Conservation (phyloP, 1,140 invertebrate genomes). For the Dreissena polymorpha region DNA sequence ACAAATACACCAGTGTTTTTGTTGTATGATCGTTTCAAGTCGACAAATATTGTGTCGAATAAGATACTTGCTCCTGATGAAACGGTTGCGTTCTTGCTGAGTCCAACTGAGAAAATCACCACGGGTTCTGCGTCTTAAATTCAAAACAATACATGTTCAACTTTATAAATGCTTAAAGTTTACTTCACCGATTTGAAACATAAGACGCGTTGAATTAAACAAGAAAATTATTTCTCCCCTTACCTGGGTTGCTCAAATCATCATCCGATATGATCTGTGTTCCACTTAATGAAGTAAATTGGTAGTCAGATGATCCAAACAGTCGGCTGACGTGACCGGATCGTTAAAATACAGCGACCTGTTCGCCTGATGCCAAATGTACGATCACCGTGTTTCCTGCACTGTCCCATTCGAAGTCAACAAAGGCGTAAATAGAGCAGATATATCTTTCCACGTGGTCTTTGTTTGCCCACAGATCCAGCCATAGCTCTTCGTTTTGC, state of each 20-base stretch:
- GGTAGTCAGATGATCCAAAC: background rate
- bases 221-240: no score
- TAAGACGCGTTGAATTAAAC: no score
- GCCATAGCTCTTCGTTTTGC: no score
- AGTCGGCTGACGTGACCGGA: no score
- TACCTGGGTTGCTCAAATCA: background rate
- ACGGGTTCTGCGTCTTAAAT: background rate
- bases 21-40: background rate
- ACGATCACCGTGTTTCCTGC: slow-evolving; percentile 39
- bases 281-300: slow-evolving; percentile 30
- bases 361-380: no score
- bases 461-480: slow-evolving; percentile 15
- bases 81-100: background rate
- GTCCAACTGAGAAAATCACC: background rate
- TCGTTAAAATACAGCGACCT: no score
- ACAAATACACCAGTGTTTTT: background rate
- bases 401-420: slow-evolving; percentile 21
- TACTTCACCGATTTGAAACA: no score
- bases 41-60: background rate
- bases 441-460: slow-evolving; percentile 30
- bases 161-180: no score
- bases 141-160: no score
- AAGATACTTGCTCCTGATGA: background rate
- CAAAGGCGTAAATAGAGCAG: slow-evolving; percentile 29
- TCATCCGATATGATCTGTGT: slow-evolving; percentile 1